Evolutionary conservation across 1,140 invertebrate species (phyloP).

Genomic region (Drosophila truncata): DNA sequence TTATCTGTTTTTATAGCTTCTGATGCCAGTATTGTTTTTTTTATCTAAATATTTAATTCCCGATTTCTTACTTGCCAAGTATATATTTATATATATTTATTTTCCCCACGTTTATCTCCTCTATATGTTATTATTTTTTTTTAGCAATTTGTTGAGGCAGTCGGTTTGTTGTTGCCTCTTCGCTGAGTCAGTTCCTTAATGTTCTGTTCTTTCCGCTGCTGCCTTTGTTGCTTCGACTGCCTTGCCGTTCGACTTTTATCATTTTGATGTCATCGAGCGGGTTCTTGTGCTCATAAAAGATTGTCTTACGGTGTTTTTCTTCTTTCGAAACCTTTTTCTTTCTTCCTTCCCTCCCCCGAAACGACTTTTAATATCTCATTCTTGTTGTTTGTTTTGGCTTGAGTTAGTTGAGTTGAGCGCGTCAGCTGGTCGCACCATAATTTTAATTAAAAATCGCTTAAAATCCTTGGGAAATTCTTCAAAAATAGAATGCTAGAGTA

Average conservation of each 20-base stretch:
- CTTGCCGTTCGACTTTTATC: constrained; percentile 58
- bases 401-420: constrained; percentile 62
- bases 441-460: constrained; percentile 83
- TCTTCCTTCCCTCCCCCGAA: not conserved
- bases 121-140: constrained; percentile 4
- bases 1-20: fast-evolving
- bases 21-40: not conserved
- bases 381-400: constrained; percentile 35
- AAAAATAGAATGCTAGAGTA: not conserved
- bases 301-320: constrained; percentile 55
- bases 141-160: constrained; percentile 68
- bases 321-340: constrained; percentile 27
- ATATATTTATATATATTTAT: constrained; percentile 36
- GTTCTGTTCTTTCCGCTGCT: constrained; percentile 30
- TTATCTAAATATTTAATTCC: not conserved
- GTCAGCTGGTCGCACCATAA: constrained; percentile 68
- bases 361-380: constrained; percentile 30
- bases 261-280: constrained; percentile 71
- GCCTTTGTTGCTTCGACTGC: constrained; percentile 14
- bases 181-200: constrained; percentile 63
- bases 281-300: constrained; percentile 57
- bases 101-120: constrained; percentile 9
- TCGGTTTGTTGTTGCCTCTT: constrained; percentile 31
- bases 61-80: not conserved
- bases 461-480: constrained; percentile 67